phyloP scores from a whole-genome alignment of 2,113 vertebrate species.

The Symphodus melops region DNA sequence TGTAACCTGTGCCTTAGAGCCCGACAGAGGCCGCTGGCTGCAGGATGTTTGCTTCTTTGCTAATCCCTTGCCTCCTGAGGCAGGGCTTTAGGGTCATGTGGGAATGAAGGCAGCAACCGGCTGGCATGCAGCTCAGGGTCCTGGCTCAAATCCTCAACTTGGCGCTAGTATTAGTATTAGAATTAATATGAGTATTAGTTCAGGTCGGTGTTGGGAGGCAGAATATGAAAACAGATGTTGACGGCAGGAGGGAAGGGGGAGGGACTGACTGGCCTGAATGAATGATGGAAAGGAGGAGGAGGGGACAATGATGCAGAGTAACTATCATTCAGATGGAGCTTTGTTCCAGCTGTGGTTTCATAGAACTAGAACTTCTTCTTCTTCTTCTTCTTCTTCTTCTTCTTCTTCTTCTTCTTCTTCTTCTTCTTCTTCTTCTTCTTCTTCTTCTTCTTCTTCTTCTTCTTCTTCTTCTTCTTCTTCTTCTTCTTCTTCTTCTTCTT shows the following conservation, averaged over 20 bases:
- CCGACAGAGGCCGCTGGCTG: slow-evolving; percentile 59
- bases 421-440: neutral
- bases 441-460: neutral
- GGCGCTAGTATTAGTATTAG: slow-evolving; percentile 78
- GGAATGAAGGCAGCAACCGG: slow-evolving; percentile 74
- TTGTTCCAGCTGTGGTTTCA: slow-evolving; percentile 37
- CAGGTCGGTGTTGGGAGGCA: slow-evolving; percentile 78
- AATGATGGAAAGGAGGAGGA: slow-evolving; percentile 38
- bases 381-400: neutral
- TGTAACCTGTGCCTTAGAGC: slow-evolving; percentile 42
- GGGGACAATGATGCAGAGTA: slow-evolving; percentile 37
- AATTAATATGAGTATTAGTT: slow-evolving; percentile 81
- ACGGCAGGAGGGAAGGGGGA: slow-evolving; percentile 68
- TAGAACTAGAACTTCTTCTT: neutral
- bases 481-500: neutral
- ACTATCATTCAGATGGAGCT: slow-evolving; percentile 51
- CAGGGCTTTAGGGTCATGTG: slow-evolving; percentile 76
- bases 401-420: neutral
- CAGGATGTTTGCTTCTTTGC: slow-evolving; percentile 65
- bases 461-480: neutral
- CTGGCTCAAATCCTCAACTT: slow-evolving; percentile 79
- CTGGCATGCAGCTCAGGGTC: slow-evolving; percentile 75
- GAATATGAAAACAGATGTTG: slow-evolving; percentile 84
- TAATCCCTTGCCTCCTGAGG: slow-evolving; percentile 76
- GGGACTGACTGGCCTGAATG: slow-evolving; percentile 62